Evolutionary conservation across 2,113 vertebrate species (phyloP).

Genomic region (Shinisaurus crocodilurus): DNA sequence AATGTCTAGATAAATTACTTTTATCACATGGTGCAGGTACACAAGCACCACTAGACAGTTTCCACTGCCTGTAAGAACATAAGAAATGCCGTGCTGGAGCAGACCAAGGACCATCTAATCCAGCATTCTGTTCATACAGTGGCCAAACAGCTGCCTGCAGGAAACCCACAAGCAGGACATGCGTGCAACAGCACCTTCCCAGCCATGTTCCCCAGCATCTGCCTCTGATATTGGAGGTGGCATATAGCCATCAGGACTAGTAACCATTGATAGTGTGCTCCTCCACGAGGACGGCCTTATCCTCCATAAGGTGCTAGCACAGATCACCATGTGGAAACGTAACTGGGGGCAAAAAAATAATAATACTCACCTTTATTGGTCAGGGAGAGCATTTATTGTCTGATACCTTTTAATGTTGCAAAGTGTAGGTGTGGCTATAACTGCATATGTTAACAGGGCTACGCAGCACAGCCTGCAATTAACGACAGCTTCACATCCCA

Average conservation of each 20-base stretch:
- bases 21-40: background rate
- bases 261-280: too few relatives aligned
- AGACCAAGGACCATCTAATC: too few relatives aligned
- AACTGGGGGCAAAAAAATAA: too few relatives aligned
- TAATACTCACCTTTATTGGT: background rate
- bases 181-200: too few relatives aligned
- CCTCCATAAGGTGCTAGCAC: background rate
- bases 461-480: background rate
- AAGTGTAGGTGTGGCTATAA: background rate
- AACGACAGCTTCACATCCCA: slow-evolving; percentile 1
- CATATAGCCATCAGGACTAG: too few relatives aligned
- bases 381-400: background rate
- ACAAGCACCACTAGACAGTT: background rate
- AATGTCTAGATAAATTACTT: background rate
- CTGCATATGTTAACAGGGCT: background rate
- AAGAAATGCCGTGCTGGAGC: too few relatives aligned
- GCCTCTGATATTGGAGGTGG: too few relatives aligned
- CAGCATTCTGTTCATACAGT: too few relatives aligned
- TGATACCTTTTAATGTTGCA: background rate
- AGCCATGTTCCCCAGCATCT: too few relatives aligned
- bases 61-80: background rate
- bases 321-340: background rate
- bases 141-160: too few relatives aligned
- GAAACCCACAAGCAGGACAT: too few relatives aligned
- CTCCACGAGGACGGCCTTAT: too few relatives aligned